phyloP scores from a whole-genome alignment of 2,113 vertebrate genomes.

The Hucho hucho region DNA sequence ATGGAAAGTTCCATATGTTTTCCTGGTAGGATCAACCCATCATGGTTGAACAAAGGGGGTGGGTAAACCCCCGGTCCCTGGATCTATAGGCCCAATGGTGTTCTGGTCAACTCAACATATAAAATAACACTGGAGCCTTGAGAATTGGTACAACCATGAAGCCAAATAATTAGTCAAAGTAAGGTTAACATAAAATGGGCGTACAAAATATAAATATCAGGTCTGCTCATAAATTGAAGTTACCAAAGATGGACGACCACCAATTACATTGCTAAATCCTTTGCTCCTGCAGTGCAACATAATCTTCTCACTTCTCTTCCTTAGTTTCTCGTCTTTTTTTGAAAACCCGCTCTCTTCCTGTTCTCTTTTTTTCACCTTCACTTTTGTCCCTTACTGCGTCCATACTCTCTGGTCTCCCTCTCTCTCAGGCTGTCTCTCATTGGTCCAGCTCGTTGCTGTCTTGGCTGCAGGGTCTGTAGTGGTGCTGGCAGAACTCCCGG shows the following conservation, averaged over 20 bases:
- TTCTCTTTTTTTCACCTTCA: not conserved
- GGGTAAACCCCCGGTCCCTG: not conserved
- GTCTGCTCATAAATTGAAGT: slow-evolving; percentile 27
- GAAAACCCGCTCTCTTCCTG: not conserved
- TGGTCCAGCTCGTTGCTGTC: slow-evolving; percentile 70
- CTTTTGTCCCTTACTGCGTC: not conserved
- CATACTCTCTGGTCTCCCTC: too few species aligned
- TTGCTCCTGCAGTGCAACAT: not conserved
- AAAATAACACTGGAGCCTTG: slow-evolving; percentile 9
- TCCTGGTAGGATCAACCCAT: not conserved
- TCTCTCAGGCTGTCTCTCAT: not conserved
- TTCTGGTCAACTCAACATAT: not conserved
- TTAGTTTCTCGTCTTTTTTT: not conserved
- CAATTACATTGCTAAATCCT: not conserved
- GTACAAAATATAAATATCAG: slow-evolving; percentile 72
- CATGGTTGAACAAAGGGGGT: not conserved
- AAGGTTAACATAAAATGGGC: slow-evolving; percentile 41
- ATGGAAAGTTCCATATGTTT: not conserved
- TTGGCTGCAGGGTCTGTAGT: slow-evolving; percentile 71
- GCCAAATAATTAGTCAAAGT: slow-evolving; percentile 23
- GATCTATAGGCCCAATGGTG: not conserved
- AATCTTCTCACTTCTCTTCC: not conserved
- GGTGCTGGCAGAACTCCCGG: slow-evolving; percentile 85
- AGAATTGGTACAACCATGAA: not conserved
- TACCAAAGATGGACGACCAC: slow-evolving; percentile 16